Evolutionary conservation across 2,888 invertebrate genomes (phyloP).

Genomic region (Thymelicus sylvestris): DNA sequence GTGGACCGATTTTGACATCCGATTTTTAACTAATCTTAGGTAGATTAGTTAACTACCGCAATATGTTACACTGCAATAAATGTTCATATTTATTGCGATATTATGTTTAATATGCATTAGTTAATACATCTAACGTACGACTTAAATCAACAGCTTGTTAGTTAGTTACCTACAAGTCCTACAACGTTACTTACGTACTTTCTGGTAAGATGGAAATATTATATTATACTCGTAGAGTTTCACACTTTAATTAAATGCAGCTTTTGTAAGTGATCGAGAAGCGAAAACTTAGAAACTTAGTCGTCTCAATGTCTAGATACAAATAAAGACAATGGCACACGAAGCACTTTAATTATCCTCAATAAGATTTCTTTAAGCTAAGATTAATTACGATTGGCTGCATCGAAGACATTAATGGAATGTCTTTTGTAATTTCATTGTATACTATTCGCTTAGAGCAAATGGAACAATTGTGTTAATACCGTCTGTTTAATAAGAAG

Average conservation of each 20-base stretch:
- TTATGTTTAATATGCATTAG: too few species aligned
- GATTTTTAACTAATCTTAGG: too few species aligned
- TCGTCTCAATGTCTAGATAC: not conserved
- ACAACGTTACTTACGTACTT: too few species aligned
- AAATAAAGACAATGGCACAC: conserved; percentile 20
- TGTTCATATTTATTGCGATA: too few species aligned
- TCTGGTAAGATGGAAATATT: too few species aligned
- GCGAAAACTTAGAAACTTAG: not conserved
- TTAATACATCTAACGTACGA: too few species aligned
- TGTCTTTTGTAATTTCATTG: conserved; percentile 22
- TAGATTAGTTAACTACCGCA: too few species aligned
- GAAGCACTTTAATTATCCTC: conserved; percentile 31
- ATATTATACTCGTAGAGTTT: not conserved
- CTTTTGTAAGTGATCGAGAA: conserved; percentile 2
- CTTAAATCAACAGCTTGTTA: too few species aligned
- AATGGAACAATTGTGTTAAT: conserved; percentile 14
- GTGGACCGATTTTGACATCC: too few species aligned
- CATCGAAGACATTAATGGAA: conserved; percentile 27
- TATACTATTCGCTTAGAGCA: not conserved
- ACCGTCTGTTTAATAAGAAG: not conserved
- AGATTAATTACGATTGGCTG: conserved; percentile 27
- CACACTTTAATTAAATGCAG: not conserved
- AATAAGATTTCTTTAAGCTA: conserved; percentile 25
- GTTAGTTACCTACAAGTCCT: too few species aligned
- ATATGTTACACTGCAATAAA: too few species aligned